A percentile compares a stretch with the other conserved stretches of the same genome.
phyloP scores from a whole-genome alignment of 53 echinoderm and acorn worm species.

The Henricia sp. region DNA sequence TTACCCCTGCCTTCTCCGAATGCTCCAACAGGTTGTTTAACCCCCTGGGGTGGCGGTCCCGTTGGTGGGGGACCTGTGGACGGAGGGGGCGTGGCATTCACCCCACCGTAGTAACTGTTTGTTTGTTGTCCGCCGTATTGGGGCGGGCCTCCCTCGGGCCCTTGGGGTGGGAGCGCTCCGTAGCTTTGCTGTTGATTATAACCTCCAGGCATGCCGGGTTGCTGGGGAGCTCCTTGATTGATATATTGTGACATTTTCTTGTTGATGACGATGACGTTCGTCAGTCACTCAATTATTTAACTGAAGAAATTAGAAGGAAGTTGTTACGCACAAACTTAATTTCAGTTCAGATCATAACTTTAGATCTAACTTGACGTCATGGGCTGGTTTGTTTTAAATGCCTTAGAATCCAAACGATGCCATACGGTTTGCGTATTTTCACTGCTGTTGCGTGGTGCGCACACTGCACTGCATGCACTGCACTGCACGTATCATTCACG shows the following conservation, averaged over 20 bases:
- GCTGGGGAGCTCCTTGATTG: conserved; percentile 51
- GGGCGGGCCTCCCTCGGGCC: conserved; percentile 31
- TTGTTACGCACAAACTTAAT: too few relatives aligned
- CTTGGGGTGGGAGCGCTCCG: conserved; percentile 25
- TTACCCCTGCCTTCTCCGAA: conserved; percentile 53
- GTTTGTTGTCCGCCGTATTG: conserved; percentile 35
- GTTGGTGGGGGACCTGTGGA: conserved; percentile 2
- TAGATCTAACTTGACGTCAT: too few relatives aligned
- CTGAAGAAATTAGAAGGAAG: too few relatives aligned
- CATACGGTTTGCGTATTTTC: too few relatives aligned
- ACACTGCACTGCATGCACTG: background rate
- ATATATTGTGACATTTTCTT: conserved; percentile 44
- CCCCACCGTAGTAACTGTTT: conserved; percentile 40
- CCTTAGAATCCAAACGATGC: too few relatives aligned
- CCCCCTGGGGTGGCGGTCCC: conserved; percentile 18
- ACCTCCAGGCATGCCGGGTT: conserved; percentile 51
- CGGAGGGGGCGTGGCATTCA: conserved; percentile 3
- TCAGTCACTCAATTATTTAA: too few relatives aligned
- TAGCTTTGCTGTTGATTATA: conserved; percentile 45
- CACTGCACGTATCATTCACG: too few relatives aligned
- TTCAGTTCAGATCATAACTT: too few relatives aligned
- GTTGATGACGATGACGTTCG: too few relatives aligned
- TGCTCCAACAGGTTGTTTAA: conserved; percentile 51
- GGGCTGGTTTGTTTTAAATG: too few relatives aligned
- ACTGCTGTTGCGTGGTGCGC: too few relatives aligned